Conservation (phyloP, 1,140 invertebrate species). For the Stegodyphus dumicola region DNA sequence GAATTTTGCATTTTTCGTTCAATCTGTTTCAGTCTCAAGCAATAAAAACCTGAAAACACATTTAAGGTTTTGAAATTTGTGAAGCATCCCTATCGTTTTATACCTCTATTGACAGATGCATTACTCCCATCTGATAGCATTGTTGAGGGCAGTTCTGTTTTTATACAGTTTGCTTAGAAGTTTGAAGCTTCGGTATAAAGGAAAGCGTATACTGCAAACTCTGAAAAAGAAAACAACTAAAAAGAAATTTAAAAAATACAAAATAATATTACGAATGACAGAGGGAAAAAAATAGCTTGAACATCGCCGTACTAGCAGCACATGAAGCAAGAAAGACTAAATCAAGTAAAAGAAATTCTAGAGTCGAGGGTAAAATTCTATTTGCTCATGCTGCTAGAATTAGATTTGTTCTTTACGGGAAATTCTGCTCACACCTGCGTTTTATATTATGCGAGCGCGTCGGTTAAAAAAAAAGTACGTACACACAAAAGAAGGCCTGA, state of each 20-base stretch:
- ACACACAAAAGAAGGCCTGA: conserved; percentile 26
- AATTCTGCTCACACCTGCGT: conserved; percentile 60
- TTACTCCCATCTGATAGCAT: conserved; percentile 13
- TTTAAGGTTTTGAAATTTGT: too few relatives aligned
- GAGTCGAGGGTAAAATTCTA: conserved; percentile 33
- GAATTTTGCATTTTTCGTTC: too few relatives aligned
- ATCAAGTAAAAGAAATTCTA: conserved; percentile 50
- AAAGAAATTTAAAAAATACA: background rate
- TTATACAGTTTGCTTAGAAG: conserved; percentile 38
- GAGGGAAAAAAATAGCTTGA: too few relatives aligned
- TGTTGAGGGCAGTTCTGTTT: conserved; percentile 18
- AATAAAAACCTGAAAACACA: too few relatives aligned
- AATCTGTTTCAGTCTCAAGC: too few relatives aligned
- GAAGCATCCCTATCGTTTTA: background rate
- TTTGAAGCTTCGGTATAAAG: conserved; percentile 5
- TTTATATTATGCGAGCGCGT: conserved; percentile 45
- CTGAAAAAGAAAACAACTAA: background rate
- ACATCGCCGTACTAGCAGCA: background rate
- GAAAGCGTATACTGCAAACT: background rate
- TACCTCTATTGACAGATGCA: conserved; percentile 38
- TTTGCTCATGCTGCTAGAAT: conserved; percentile 55
- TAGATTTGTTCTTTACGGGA: conserved; percentile 58
- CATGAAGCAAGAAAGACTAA: conserved; percentile 21
- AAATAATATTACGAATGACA: too few relatives aligned
- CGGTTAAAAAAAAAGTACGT: background rate